Evolutionary conservation across 2,113 vertebrate species (phyloP).

Genomic region (Trachemys scripta): DNA sequence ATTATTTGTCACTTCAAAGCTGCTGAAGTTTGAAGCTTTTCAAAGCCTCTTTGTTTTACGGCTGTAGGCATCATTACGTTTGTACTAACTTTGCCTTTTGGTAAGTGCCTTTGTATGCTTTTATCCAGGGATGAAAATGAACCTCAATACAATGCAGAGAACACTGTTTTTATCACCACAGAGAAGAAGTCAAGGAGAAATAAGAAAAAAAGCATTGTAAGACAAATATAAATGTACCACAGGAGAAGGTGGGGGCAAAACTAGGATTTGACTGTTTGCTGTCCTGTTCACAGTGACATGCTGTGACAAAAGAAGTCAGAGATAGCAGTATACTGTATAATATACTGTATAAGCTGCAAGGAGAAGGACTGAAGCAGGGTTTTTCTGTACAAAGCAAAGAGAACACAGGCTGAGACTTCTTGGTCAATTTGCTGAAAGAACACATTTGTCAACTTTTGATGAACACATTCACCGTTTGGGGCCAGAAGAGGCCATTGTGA

Average conservation of each 20-base stretch:
- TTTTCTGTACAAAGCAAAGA: neutral
- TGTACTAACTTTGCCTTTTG: neutral
- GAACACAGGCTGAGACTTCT: neutral
- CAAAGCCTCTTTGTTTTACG: neutral
- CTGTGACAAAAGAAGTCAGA: neutral
- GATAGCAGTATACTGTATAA: neutral
- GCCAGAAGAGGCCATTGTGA: neutral
- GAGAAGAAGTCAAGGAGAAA: neutral
- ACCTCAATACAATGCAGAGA: neutral
- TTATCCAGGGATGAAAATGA: slow-evolving; percentile 5
- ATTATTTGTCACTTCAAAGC: neutral
- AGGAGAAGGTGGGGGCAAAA: neutral
- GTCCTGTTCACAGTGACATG: neutral
- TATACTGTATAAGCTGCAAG: neutral
- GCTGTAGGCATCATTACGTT: neutral
- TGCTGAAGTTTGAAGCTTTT: slow-evolving; percentile 2
- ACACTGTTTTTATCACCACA: neutral
- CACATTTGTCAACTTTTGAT: neutral
- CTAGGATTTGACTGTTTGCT: neutral
- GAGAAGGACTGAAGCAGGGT: neutral
- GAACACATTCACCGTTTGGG: neutral
- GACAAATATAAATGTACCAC: neutral
- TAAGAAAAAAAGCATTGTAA: neutral
- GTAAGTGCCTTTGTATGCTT: neutral
- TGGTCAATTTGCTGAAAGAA: neutral